phyloP scores from a whole-genome alignment of 2,888 invertebrate genomes.

The Metalampra italica region DNA sequence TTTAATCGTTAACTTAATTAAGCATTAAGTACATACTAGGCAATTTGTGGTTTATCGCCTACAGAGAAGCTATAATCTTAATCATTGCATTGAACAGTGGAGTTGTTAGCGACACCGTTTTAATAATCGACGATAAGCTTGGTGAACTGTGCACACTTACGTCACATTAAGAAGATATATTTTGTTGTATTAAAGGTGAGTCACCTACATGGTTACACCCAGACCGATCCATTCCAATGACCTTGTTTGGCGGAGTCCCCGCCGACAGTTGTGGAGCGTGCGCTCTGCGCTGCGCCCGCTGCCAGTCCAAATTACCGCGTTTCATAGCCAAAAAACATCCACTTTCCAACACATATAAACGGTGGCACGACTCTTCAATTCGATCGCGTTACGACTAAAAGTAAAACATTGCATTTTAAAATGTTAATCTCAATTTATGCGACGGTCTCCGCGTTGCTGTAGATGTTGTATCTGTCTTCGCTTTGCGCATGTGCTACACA shows the following conservation, averaged over 20 bases:
- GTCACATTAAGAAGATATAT: background rate
- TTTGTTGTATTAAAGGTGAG: constrained; percentile 19
- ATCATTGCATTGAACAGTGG: too few species aligned
- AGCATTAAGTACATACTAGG: too few species aligned
- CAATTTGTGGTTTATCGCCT: too few species aligned
- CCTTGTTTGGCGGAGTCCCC: constrained; percentile 30
- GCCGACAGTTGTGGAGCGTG: constrained; percentile 34
- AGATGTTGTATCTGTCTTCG: constrained; percentile 2
- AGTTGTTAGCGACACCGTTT: too few species aligned
- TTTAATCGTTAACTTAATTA: too few species aligned
- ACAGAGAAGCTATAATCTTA: too few species aligned
- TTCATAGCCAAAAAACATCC: background rate
- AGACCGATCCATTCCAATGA: constrained; percentile 28
- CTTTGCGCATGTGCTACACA: constrained; percentile 43
- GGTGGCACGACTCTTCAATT: background rate
- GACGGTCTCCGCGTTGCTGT: background rate
- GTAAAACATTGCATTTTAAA: background rate
- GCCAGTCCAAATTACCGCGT: constrained; percentile 1
- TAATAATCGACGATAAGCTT: too few species aligned
- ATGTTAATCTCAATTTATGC: background rate
- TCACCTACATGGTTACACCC: constrained; percentile 24
- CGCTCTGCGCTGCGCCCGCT: constrained; percentile 28
- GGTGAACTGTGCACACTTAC: too few species aligned
- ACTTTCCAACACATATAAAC: background rate
- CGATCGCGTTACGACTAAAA: background rate